Conservation (phyloP, 2,888 invertebrate genomes). For the Hipparchia sbordonii region DNA sequence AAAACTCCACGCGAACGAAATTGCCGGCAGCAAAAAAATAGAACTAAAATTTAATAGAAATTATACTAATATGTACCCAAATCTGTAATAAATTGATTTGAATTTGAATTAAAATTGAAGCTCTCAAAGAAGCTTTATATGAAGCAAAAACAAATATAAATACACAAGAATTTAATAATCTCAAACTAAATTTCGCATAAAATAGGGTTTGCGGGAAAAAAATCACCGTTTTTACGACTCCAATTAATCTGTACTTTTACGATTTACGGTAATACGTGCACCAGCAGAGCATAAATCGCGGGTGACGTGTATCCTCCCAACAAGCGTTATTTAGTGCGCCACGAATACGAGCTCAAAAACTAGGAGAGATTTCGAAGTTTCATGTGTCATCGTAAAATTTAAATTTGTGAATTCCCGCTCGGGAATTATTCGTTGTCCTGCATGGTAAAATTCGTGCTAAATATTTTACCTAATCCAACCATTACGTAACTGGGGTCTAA, state of each 20-base stretch:
- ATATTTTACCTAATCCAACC: slow-evolving; percentile 13
- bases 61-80: too few species aligned
- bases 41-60: too few species aligned
- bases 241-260: slow-evolving; percentile 28
- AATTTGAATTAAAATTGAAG: too few species aligned
- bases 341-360: slow-evolving; percentile 24
- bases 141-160: background rate
- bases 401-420: slow-evolving; percentile 31
- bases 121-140: too few species aligned
- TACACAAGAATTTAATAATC: background rate
- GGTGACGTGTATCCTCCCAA: slow-evolving; percentile 22
- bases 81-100: too few species aligned
- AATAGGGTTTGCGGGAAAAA: slow-evolving; percentile 7
- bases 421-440: slow-evolving; percentile 22
- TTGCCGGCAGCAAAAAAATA: too few species aligned
- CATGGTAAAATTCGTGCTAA: slow-evolving; percentile 22
- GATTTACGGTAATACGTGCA: slow-evolving; percentile 22
- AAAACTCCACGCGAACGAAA: too few species aligned
- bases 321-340: slow-evolving; percentile 36
- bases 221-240: slow-evolving; percentile 16
- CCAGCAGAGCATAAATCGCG: slow-evolving; percentile 15
- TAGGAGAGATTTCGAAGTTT: slow-evolving; percentile 25
- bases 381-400: slow-evolving; percentile 29
- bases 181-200: slow-evolving; percentile 11
- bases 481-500: too few species aligned